Evolutionary conservation across 1,140 invertebrate genomes (phyloP).

Genomic region (Harlomillsia oculata): DNA sequence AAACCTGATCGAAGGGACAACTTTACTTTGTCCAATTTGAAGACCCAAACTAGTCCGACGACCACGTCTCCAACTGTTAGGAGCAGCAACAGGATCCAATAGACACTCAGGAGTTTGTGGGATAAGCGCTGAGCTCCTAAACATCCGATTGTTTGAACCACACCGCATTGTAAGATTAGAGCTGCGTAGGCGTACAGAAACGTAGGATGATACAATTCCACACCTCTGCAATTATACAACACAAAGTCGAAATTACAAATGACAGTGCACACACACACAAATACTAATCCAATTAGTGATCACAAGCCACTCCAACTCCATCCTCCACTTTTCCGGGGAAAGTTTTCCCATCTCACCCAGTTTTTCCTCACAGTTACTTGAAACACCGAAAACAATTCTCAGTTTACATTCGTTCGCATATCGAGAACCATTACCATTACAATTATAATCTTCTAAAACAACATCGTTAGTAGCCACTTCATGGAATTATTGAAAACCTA

Average conservation of each 20-base stretch:
- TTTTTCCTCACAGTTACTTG: no score
- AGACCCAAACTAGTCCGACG: constrained; percentile 74
- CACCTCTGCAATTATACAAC: constrained; percentile 23
- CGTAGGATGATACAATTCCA: constrained; percentile 59
- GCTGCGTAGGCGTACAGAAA: constrained; percentile 75
- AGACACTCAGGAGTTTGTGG: constrained; percentile 58
- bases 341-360: no score
- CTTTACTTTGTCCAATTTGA: constrained; percentile 61
- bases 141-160: constrained; percentile 32
- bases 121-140: constrained; percentile 29
- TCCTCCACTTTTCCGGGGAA: no score
- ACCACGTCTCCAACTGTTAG: constrained; percentile 71
- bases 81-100: constrained; percentile 69
- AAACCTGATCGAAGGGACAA: constrained; percentile 58
- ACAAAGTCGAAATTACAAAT: constrained; percentile 7
- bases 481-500: no score
- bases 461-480: no score
- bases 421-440: no score
- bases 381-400: no score
- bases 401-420: no score
- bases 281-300: no score
- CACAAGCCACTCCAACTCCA: no score
- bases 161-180: constrained; percentile 53
- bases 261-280: no score
- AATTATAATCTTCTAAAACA: no score